Evolutionary conservation across 2,797 vertebrate genomes (phyloP).

Genomic region (Uromys caudimaculatus): DNA sequence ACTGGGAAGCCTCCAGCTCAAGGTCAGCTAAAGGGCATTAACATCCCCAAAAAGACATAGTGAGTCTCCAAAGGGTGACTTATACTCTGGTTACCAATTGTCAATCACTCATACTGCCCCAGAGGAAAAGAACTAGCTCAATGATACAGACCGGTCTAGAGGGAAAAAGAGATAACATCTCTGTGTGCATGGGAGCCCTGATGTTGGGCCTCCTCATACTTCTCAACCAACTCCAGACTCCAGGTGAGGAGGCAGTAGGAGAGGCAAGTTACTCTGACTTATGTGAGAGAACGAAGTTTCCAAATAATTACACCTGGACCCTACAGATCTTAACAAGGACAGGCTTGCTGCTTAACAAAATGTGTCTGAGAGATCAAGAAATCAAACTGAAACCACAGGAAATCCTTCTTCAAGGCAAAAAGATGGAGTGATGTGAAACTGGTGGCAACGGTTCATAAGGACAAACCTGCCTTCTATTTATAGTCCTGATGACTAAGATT

Average conservation of each 20-base stretch:
- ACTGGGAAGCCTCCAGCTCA: not conserved
- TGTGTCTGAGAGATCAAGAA: constrained; percentile 25
- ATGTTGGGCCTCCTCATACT: not conserved
- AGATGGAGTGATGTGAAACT: not conserved
- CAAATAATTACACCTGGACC: not conserved
- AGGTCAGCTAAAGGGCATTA: not conserved
- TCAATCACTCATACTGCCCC: not conserved
- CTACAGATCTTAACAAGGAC: not conserved
- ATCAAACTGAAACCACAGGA: not conserved
- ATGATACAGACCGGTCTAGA: not conserved
- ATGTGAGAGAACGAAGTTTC: not conserved
- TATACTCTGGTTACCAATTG: not conserved
- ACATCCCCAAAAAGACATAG: not conserved
- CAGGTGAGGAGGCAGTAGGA: not conserved
- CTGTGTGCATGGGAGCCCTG: not conserved
- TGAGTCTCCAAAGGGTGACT: not conserved
- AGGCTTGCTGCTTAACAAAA: constrained; percentile 28
- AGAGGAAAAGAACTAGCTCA: not conserved
- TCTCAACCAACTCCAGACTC: not conserved
- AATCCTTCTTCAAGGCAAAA: not conserved
- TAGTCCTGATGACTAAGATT: not conserved
- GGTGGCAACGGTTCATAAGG: not conserved
- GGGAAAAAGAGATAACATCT: not conserved
- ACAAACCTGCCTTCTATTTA: not conserved
- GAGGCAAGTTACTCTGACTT: not conserved